phyloP scores from a whole-genome alignment of 2,797 vertebrate genomes.

The Pipistrellus pygmaeus region DNA sequence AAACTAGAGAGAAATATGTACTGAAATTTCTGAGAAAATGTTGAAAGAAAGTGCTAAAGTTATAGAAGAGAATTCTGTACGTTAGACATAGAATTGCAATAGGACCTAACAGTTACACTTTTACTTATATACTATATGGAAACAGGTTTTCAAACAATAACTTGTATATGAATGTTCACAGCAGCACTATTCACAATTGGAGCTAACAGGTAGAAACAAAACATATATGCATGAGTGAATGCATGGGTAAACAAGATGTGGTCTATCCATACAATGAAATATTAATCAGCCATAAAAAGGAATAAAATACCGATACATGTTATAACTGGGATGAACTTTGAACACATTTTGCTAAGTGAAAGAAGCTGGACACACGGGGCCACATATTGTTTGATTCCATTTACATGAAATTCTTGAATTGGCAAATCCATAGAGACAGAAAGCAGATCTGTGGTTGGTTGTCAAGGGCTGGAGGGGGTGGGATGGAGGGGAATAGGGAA shows the following conservation, averaged over 20 bases:
- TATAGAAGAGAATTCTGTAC: background rate
- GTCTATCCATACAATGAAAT: background rate
- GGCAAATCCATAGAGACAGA: background rate
- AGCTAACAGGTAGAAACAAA: background rate
- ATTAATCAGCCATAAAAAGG: background rate
- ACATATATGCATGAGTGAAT: background rate
- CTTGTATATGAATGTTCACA: background rate
- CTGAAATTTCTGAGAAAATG: background rate
- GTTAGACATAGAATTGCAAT: background rate
- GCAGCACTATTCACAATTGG: background rate
- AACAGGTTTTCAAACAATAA: constrained; percentile 12
- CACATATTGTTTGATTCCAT: background rate
- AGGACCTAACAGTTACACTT: background rate
- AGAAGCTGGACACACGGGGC: background rate
- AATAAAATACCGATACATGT: background rate
- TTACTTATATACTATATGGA: background rate
- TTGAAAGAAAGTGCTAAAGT: background rate
- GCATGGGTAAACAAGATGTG: background rate
- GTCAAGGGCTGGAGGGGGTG: background rate
- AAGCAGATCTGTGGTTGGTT: background rate
- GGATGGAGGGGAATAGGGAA: background rate
- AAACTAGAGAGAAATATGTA: background rate
- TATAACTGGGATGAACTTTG: background rate
- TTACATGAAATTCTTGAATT: background rate
- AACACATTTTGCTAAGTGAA: background rate